Evolutionary conservation across 2,888 invertebrate genomes (phyloP).

Genomic region (Mesorhabditis belari): DNA sequence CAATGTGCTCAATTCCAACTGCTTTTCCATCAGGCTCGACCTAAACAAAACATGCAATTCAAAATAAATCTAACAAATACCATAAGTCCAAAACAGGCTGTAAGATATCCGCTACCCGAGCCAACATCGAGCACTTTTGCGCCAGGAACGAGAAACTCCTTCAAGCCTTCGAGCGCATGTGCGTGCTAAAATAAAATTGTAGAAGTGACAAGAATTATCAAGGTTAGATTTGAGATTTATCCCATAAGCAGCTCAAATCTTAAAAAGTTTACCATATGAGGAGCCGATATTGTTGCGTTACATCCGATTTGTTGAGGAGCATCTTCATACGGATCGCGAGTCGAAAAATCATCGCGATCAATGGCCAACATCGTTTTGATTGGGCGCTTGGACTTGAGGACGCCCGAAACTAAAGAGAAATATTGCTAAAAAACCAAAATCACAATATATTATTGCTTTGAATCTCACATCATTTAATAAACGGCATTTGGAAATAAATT

Average conservation of each 20-base stretch:
- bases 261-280: slow-evolving; percentile 73
- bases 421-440: background rate
- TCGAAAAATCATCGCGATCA: slow-evolving; percentile 75
- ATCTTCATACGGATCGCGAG: slow-evolving; percentile 72
- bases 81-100: slow-evolving; percentile 81
- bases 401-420: background rate
- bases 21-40: slow-evolving; percentile 67
- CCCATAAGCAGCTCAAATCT: background rate
- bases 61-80: slow-evolving; percentile 8
- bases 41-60: slow-evolving; percentile 29
- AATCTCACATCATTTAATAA: no score
- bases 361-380: slow-evolving; percentile 68
- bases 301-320: slow-evolving; percentile 83
- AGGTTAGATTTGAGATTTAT: background rate
- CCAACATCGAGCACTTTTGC: slow-evolving; percentile 78
- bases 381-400: slow-evolving; percentile 73
- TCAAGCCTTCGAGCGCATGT: slow-evolving; percentile 77
- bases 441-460: no score
- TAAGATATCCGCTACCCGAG: slow-evolving; percentile 85
- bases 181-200: slow-evolving; percentile 81
- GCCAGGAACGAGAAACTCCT: slow-evolving; percentile 69
- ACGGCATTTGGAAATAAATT: no score
- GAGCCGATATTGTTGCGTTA: slow-evolving; percentile 89
- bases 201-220: background rate
- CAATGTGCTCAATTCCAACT: slow-evolving; percentile 84